A percentile compares a stretch with the other conserved stretches of the same genome.
phyloP scores from a whole-genome alignment of 23 tunicate genomes.

The Styela clava region DNA sequence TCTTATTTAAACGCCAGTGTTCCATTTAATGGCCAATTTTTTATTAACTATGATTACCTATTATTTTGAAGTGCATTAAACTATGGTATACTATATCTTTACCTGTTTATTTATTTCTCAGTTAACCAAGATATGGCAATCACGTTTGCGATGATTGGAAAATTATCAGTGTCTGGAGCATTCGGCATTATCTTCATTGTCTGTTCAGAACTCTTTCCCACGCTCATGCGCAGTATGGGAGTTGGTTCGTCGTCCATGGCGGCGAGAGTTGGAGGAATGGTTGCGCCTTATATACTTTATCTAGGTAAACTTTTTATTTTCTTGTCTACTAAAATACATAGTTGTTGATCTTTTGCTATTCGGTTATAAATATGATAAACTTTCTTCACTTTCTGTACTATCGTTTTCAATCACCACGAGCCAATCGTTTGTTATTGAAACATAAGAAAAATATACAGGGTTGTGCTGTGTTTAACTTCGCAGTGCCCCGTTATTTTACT shows the following conservation, averaged over 20 bases:
- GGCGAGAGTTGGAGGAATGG: constrained; percentile 46
- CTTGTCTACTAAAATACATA: too few relatives aligned
- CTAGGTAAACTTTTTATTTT: constrained; percentile 34
- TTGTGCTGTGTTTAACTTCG: too few relatives aligned
- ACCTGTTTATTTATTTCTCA: not conserved
- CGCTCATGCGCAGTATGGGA: constrained; percentile 43
- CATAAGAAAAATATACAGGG: too few relatives aligned
- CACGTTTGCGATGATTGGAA: constrained; percentile 44
- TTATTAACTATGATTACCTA: too few relatives aligned
- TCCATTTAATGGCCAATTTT: too few relatives aligned
- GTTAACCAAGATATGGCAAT: constrained; percentile 3
- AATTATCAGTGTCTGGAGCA: constrained; percentile 31
- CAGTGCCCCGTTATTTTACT: too few relatives aligned
- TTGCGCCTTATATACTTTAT: constrained; percentile 33
- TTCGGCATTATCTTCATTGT: constrained; percentile 29
- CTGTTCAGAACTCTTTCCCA: constrained; percentile 43
- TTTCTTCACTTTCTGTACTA: not conserved
- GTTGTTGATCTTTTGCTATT: too few relatives aligned
- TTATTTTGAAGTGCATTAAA: too few relatives aligned
- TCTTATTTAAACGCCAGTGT: too few relatives aligned
- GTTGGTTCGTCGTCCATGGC: constrained; percentile 42
- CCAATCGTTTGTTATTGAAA: too few relatives aligned
- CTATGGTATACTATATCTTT: too few relatives aligned
- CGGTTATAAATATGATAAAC: too few relatives aligned
- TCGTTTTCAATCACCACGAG: not conserved